Evolutionary conservation across 2,113 vertebrate species (phyloP).

Genomic region (Urocolius indicus): DNA sequence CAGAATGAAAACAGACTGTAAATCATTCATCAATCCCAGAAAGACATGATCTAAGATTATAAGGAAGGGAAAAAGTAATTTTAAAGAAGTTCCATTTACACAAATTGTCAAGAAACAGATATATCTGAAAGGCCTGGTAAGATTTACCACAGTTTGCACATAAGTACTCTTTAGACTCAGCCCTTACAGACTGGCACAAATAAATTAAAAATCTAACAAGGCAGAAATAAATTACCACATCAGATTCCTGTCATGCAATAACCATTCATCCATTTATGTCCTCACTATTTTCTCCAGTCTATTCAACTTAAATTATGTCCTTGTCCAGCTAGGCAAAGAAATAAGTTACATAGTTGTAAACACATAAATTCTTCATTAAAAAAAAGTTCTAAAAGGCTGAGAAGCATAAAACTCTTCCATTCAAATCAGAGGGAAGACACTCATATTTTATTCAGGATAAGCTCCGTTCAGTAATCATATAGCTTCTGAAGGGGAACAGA

Average conservation of each 20-base stretch:
- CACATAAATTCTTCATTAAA: background rate
- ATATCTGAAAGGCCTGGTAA: background rate
- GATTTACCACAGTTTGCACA: background rate
- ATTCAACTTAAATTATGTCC: background rate
- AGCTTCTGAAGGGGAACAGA: background rate
- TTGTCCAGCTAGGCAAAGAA: background rate
- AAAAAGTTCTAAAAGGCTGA: background rate
- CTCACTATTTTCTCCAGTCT: background rate
- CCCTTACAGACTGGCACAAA: background rate
- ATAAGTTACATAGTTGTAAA: background rate
- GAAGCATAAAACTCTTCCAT: background rate
- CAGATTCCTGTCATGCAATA: background rate
- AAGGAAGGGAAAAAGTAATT: background rate
- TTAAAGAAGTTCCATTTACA: background rate
- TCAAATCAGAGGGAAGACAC: background rate
- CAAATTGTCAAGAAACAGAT: background rate
- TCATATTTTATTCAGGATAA: constrained; percentile 8
- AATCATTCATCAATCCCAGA: background rate
- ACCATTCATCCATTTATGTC: background rate
- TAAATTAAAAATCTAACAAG: background rate
- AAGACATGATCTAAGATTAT: background rate
- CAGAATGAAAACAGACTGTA: background rate
- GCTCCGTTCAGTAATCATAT: background rate
- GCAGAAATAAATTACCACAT: background rate
- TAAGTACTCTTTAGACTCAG: background rate